Percentiles rank a stretch among this genome's conserved stretches.
Evolutionary conservation across 53 echinoderm and acorn worm species (phyloP).

Genomic region (Zoroaster sp.): DNA sequence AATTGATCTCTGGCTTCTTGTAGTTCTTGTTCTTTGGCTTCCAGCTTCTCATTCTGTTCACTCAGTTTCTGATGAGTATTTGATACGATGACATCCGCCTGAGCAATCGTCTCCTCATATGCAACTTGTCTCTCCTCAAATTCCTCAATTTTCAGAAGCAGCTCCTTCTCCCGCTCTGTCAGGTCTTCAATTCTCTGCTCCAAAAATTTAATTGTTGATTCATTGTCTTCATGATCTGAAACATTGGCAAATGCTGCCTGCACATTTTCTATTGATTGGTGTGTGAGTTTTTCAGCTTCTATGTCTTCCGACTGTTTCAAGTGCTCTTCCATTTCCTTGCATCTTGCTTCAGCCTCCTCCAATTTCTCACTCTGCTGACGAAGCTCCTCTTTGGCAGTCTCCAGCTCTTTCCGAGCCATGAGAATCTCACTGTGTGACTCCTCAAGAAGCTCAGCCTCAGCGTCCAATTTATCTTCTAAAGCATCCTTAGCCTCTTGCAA

Average conservation of each 20-base stretch:
- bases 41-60: slow-evolving; percentile 32
- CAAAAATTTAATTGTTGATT: slow-evolving; percentile 40
- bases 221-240: background rate
- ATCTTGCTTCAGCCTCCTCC: background rate
- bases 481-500: slow-evolving; percentile 1
- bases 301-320: slow-evolving; percentile 15
- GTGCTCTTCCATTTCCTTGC: slow-evolving; percentile 12
- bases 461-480: slow-evolving; percentile 6
- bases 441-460: slow-evolving; percentile 20
- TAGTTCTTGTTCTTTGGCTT: slow-evolving; percentile 36
- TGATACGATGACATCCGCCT: slow-evolving; percentile 84
- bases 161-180: slow-evolving; percentile 55
- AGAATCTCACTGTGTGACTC: slow-evolving; percentile 13
- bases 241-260: background rate
- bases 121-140: slow-evolving; percentile 77
- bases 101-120: slow-evolving; percentile 85
- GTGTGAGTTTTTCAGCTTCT: slow-evolving; percentile 26
- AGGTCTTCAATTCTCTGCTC: slow-evolving; percentile 65
- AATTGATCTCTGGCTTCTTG: slow-evolving; percentile 13
- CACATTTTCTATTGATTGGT: background rate
- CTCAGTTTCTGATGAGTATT: slow-evolving; percentile 36
- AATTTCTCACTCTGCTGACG: background rate
- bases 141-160: slow-evolving; percentile 66
- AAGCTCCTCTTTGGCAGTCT: slow-evolving; percentile 16
- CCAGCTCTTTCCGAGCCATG: background rate